Percentiles rank a stretch among this genome's conserved stretches.
Evolutionary conservation across 1,140 invertebrate genomes (phyloP).

Genomic region (Brachionus asplanchnoidis): DNA sequence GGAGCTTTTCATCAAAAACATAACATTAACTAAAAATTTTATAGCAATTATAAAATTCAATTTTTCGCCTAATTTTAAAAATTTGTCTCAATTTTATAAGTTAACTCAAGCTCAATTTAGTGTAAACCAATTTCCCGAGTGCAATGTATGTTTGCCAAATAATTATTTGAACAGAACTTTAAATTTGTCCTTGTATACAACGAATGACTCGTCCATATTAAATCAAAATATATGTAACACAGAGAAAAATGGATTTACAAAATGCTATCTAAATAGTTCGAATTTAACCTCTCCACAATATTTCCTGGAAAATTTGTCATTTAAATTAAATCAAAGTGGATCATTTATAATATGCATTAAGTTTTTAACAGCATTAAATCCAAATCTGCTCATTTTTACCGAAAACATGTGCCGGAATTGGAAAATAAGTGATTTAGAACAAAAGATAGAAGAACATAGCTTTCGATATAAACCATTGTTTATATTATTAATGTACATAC

Average conservation of each 20-base stretch:
- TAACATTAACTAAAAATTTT: background rate
- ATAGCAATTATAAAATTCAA: background rate
- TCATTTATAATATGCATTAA: background rate
- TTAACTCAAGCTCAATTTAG: background rate
- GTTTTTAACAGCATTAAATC: background rate
- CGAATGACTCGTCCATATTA: background rate
- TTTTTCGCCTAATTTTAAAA: background rate
- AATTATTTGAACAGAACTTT: background rate
- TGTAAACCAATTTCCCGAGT: background rate
- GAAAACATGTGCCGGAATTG: constrained; percentile 12
- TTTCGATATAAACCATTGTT: constrained; percentile 21
- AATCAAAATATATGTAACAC: background rate
- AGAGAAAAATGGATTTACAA: background rate
- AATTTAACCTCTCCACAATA: background rate
- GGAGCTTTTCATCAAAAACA: background rate
- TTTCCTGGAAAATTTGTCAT: background rate
- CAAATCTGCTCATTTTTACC: background rate
- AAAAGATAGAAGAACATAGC: background rate
- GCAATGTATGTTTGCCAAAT: background rate
- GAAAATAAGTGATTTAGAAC: background rate
- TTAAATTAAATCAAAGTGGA: background rate
- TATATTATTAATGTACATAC: constrained; percentile 27
- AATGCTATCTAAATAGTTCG: background rate
- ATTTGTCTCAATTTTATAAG: background rate
- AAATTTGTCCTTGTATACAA: background rate